Percentiles rank a stretch among this genome's conserved stretches.
phyloP scores from a whole-genome alignment of 2,797 vertebrate species.

The Oreochromis mossambicus region DNA sequence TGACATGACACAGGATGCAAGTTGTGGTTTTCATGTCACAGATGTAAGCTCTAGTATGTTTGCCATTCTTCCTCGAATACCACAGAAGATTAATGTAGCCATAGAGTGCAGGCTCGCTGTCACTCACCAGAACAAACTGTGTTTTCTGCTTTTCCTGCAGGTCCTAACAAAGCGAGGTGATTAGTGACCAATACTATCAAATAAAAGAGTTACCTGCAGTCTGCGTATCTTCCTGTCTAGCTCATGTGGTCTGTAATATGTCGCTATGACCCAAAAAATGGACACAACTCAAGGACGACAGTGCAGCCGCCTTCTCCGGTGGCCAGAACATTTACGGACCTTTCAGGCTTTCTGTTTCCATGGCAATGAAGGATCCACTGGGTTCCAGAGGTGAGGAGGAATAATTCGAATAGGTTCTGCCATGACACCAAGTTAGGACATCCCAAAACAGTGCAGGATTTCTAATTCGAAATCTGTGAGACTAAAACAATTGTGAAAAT shows the following conservation, averaged over 20 bases:
- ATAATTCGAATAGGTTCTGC: neutral
- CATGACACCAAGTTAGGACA: neutral
- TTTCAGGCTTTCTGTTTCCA: neutral
- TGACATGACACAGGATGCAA: neutral
- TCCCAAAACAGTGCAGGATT: neutral
- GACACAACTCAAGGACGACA: neutral
- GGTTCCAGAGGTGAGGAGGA: neutral
- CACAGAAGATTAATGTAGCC: neutral
- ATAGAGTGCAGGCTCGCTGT: neutral
- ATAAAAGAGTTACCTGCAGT: neutral
- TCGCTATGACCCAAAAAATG: neutral
- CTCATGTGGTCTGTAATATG: neutral
- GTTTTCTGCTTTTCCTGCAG: constrained; percentile 13
- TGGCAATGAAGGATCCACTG: neutral
- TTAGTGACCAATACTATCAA: neutral
- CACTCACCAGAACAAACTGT: constrained; percentile 5
- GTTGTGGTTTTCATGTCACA: neutral
- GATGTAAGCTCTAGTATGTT: neutral
- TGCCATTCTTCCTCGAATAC: neutral
- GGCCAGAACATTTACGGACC: neutral
- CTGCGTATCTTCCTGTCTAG: neutral
- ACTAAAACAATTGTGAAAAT: neutral
- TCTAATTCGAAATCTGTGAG: neutral
- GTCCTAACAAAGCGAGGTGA: neutral
- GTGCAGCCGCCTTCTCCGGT: neutral